Base-by-base conservation (phyloP, 2,797 vertebrate genomes). In the Tragopan temminckii region DNA sequence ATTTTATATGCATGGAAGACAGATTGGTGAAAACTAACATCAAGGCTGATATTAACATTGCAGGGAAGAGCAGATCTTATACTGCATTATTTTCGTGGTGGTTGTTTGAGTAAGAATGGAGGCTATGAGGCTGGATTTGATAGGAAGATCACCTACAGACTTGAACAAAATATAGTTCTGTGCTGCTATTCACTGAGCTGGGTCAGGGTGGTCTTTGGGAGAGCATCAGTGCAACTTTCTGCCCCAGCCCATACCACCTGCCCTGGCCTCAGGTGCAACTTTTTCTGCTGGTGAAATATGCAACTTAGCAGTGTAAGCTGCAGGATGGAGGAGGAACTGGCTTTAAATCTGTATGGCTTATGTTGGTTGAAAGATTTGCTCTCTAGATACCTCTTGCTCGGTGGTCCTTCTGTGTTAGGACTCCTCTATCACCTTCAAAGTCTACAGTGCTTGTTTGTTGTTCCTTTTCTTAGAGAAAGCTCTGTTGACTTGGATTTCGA, bases 51-150 rank as follows among this genome's bases (percentile, higher is more conserved):
- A 75, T 89, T 66, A 95, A 92, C 90, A 78, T 70, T 94, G 87
- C 89, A 90, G 72, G 46, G 55, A 42, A 93, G 68, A 95, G 63
- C 40, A 76, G 79, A 91, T 95, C 85, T 89, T 66, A 67, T 72
- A 83, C 0, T 95, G 77, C 88, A 89, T 95, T 91, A 89, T 58
- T 91, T 74, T 70, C 17, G 5, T 63, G 33, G 14, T 66, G 24
- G 10, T 69, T 45, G 38, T 62, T 94, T n/a, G 62, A 7, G 45
- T 36, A 42, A 76, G 70, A 42, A 40, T 21, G 19, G 77, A 87
- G 45, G 13, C 52, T 85, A 20, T 45, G 68, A 57, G 38, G 42
- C 20, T 42, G 62, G 42, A 15, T 92, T 91, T 80, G 55, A 59
- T 57, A 6, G 36, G 62, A 59, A 70, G 57, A 58, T 84, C 29